Percentiles rank a stretch among this genome's conserved stretches.
These are phyloP conservation scores for Manduca sexta DNA, from an alignment of 1,140 invertebrate genomes.

Conservation along the genomic window DNA sequence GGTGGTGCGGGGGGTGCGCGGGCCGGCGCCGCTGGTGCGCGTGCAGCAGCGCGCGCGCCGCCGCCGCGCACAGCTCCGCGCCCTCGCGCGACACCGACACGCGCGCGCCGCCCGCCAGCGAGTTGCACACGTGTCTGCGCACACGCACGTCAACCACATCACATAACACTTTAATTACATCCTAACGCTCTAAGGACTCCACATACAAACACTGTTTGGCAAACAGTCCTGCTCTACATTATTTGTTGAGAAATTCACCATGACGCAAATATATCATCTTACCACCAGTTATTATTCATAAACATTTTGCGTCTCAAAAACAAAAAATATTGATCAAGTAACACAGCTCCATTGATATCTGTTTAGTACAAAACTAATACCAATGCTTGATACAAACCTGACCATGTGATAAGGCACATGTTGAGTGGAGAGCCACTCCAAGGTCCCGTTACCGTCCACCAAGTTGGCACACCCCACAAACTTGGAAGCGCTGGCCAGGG, in stretches of 20 bases:
- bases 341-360: no score
- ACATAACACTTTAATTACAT: not conserved
- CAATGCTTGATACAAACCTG: slow-evolving; percentile 20
- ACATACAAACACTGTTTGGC: no score
- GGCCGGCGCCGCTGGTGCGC: slow-evolving; percentile 22
- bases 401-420: slow-evolving; percentile 41
- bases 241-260: no score
- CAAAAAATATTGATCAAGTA: no score
- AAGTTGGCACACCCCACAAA: slow-evolving; percentile 42
- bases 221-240: no score
- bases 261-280: no score
- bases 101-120: slow-evolving; percentile 40
- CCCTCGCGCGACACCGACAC: slow-evolving; percentile 43
- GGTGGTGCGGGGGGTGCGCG: slow-evolving; percentile 1
- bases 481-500: slow-evolving; percentile 36
- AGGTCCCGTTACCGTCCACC: slow-evolving; percentile 15
- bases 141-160: slow-evolving; percentile 5
- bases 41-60: slow-evolving; percentile 35
- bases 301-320: no score
- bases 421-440: slow-evolving; percentile 35
- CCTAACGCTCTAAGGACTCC: not conserved
- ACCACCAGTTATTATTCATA: no score
- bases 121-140: slow-evolving; percentile 48
- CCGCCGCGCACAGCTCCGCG: slow-evolving; percentile 34
- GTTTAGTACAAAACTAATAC: not conserved